These are phyloP conservation scores for Dicranocentrus wangi DNA, from an alignment of 2,888 invertebrate species.

Conservation along the genomic window DNA sequence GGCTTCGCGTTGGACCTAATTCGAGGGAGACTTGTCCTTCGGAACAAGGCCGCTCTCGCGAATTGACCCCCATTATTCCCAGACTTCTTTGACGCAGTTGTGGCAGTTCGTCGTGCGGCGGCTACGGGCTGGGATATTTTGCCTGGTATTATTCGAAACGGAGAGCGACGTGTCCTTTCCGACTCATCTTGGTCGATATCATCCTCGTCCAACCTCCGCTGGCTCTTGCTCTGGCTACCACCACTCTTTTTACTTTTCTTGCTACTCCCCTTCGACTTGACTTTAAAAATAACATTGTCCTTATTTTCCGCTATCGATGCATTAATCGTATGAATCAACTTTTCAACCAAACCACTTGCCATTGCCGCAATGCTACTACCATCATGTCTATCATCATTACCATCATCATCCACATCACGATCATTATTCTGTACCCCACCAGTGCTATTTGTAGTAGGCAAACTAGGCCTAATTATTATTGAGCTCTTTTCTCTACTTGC, in stretches of 20 bases:
- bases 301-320: constrained; percentile 45
- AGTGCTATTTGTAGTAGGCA: constrained; percentile 28
- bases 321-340: constrained; percentile 45
- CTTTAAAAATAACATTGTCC: constrained; percentile 46
- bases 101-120: too few species aligned
- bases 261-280: constrained; percentile 43
- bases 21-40: constrained; percentile 12
- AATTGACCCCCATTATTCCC: constrained; percentile 18
- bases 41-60: constrained; percentile 44
- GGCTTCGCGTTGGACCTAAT: constrained; percentile 3
- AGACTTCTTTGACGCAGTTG: too few species aligned
- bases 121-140: too few species aligned
- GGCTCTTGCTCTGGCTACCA: too few species aligned
- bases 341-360: constrained; percentile 38
- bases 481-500: constrained; percentile 29
- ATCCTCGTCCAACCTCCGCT: constrained; percentile 39
- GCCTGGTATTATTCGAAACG: constrained; percentile 49
- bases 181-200: constrained; percentile 56
- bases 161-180: constrained; percentile 62
- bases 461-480: constrained; percentile 57
- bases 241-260: constrained; percentile 15
- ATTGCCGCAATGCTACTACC: constrained; percentile 16
- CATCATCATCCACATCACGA: background rate
- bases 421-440: background rate
- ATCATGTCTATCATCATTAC: constrained; percentile 19